Evolutionary conservation across 2,888 invertebrate genomes (phyloP).

Genomic region (Spodoptera exigua): DNA sequence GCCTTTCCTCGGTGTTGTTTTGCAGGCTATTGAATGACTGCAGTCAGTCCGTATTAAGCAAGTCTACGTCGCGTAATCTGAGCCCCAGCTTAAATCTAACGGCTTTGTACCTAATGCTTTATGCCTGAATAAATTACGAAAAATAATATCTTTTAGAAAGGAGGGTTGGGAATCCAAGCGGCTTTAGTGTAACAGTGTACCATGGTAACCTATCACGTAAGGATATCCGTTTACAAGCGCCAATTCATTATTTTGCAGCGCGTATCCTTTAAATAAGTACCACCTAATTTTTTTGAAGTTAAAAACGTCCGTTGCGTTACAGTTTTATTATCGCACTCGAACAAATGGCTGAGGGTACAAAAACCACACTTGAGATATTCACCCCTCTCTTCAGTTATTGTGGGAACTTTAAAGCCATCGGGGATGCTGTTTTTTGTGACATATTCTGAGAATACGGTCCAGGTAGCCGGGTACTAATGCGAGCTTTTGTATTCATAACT

Average conservation of each 20-base stretch:
- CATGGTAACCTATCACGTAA: slow-evolving; percentile 33
- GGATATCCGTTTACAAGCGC: slow-evolving; percentile 44
- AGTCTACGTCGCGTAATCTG: slow-evolving; percentile 82
- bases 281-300: slow-evolving; percentile 50
- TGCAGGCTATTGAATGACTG: slow-evolving; percentile 86
- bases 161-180: slow-evolving; percentile 45
- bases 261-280: slow-evolving; percentile 10
- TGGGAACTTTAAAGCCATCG: slow-evolving; percentile 82
- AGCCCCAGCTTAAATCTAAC: slow-evolving; percentile 82
- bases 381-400: slow-evolving; percentile 82
- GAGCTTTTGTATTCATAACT: slow-evolving; percentile 72
- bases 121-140: slow-evolving; percentile 79
- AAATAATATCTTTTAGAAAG: slow-evolving; percentile 70
- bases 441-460: slow-evolving; percentile 77
- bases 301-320: slow-evolving; percentile 70
- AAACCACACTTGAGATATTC: slow-evolving; percentile 85
- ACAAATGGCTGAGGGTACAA: slow-evolving; percentile 83
- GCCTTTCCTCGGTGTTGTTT: slow-evolving; percentile 84
- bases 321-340: slow-evolving; percentile 81
- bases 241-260: slow-evolving; percentile 12
- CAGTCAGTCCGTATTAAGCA: slow-evolving; percentile 83
- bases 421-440: slow-evolving; percentile 78
- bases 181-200: slow-evolving; percentile 41
- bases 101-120: slow-evolving; percentile 79
- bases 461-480: slow-evolving; percentile 79